Conservation (phyloP, 2,797 vertebrate species). For the Sorex maritimensis region DNA sequence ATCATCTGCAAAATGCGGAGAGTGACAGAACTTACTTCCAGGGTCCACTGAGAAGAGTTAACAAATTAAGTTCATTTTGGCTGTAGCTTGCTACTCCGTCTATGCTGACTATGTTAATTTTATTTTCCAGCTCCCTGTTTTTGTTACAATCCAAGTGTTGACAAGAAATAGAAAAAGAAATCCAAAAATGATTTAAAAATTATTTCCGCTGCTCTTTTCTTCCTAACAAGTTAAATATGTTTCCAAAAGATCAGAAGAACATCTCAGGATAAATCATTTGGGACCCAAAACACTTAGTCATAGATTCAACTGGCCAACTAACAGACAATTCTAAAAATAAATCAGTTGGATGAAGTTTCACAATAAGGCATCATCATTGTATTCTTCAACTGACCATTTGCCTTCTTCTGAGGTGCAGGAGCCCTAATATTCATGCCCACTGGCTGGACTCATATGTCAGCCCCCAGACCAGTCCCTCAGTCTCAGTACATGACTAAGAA, state of each 20-base stretch:
- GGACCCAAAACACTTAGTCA: constrained; percentile 60
- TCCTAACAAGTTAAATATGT: constrained; percentile 59
- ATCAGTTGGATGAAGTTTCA: constrained; percentile 19
- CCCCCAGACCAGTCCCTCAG: not conserved
- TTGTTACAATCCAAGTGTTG: not conserved
- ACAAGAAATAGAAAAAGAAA: constrained; percentile 18
- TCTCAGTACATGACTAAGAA: not conserved
- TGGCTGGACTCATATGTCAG: not conserved
- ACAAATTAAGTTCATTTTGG: constrained; percentile 39
- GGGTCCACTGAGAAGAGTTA: not conserved
- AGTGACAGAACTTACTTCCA: constrained; percentile 29
- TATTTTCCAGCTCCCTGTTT: not conserved
- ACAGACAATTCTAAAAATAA: constrained; percentile 65
- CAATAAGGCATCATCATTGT: constrained; percentile 1
- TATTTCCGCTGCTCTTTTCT: constrained; percentile 26
- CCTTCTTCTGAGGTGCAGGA: not conserved
- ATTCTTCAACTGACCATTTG: not conserved
- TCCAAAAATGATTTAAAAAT: constrained; percentile 6
- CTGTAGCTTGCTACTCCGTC: not conserved
- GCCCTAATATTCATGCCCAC: not conserved
- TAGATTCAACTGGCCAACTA: constrained; percentile 34
- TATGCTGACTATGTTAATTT: not conserved
- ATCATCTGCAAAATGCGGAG: not conserved
- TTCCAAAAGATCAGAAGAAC: constrained; percentile 12
- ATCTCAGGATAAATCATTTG: constrained; percentile 52